Conservation (phyloP, 2,888 invertebrate species). For the Aporophyla lueneburgensis region DNA sequence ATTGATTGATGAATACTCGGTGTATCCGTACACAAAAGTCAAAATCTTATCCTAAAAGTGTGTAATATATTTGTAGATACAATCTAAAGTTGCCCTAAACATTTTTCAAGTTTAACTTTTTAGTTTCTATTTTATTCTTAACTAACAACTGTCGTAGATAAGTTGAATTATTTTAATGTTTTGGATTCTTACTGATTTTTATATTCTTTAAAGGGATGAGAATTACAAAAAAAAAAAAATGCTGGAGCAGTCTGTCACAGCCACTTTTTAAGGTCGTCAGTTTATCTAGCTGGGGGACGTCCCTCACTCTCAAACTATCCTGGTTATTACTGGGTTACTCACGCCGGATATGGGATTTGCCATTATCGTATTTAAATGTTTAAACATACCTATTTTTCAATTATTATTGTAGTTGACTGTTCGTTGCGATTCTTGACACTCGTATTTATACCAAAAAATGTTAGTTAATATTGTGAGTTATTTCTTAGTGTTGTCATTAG, state of each 20-base stretch:
- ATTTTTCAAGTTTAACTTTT: neutral
- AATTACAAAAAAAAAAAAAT: too few species aligned
- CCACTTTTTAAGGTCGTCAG: neutral
- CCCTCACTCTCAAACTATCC: conserved; percentile 2
- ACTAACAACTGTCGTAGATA: neutral
- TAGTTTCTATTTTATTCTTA: neutral
- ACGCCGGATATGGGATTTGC: conserved; percentile 19
- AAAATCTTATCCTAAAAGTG: neutral
- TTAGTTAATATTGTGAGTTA: conserved; percentile 7
- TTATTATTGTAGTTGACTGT: conserved; percentile 13
- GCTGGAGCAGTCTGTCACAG: neutral
- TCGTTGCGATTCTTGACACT: neutral
- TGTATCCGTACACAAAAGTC: neutral
- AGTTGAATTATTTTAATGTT: neutral
- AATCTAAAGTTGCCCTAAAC: neutral
- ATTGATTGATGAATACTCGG: neutral
- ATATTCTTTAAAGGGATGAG: neutral
- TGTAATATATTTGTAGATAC: neutral
- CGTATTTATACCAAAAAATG: conserved; percentile 16
- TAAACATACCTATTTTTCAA: conserved; percentile 6
- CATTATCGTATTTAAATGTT: conserved; percentile 17
- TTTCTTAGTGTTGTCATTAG: neutral
- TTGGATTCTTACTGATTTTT: neutral
- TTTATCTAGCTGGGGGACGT: neutral
- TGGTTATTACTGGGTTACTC: conserved; percentile 18